Base-by-base conservation (phyloP, 2,888 invertebrate genomes). In the Plagodis pulveraria region DNA sequence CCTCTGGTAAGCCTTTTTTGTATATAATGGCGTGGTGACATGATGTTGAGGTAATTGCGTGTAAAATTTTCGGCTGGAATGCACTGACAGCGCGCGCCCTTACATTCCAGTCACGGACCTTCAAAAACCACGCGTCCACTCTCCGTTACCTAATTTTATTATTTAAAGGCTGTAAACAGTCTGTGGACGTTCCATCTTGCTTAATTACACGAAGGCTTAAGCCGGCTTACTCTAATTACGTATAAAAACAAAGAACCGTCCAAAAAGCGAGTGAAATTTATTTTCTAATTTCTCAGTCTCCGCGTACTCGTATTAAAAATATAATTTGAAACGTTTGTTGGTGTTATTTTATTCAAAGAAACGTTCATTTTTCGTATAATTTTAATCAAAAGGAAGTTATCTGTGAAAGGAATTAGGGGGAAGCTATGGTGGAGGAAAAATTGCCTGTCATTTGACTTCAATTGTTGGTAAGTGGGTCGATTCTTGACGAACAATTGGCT, bases 171-270 rank as follows among this genome's bases (percentile, higher is more conserved):
- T 61, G 56, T 67, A 63, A 65, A 62, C 63, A 62, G 66, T 47
- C 62, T 44, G 56, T 50, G 62, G 63, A 67, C 62, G 62, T 67
- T 63, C 66, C 83, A 76, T 89, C 88, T 87, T 85, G 80, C 86
- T 86, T 91, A 89, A 90, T 91, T 89, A 91, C 86, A 80, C 77
- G 72, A 71, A 76, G 65, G 78, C 81, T 85, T 59, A 63, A 56
- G 55, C 75, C 69, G 73, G 85, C 86, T 84, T 79, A 83, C 81
- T 84, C 85, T 91, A 89, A 91, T 91, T 90, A 89, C 86, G 78
- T 79, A 81, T 78, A 83, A 86, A 89, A 89, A 88, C 84, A 87
- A 89, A 87, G 61, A 84, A 83, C 56, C 79, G 77, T 81, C 72
- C 81, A 86, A 84, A 86, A 85, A 76, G 77, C 74, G 74, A 66